Conservation (phyloP, 2,113 vertebrate genomes). For the Nanorana parkeri region DNA sequence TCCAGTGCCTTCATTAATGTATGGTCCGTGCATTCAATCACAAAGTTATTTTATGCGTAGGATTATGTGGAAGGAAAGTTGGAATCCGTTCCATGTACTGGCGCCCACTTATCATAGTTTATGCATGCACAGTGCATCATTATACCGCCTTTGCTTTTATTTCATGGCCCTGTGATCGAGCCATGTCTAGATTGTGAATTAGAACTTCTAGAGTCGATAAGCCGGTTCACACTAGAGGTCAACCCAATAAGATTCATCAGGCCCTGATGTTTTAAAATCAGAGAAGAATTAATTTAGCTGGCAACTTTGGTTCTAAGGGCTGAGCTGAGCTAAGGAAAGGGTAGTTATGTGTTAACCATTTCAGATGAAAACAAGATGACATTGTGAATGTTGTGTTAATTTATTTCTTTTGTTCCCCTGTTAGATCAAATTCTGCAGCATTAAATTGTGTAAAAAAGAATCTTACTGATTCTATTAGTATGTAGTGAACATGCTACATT, state of each 20-base stretch:
- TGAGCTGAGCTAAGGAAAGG: background rate
- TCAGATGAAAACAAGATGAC: too few species aligned
- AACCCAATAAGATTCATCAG: conserved; percentile 24
- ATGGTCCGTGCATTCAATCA: conserved; percentile 30
- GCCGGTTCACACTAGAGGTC: conserved; percentile 22
- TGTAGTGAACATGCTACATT: too few species aligned
- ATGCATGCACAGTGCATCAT: conserved; percentile 40
- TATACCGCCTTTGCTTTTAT: conserved; percentile 38
- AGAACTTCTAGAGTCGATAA: conserved; percentile 17
- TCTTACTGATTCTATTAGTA: too few species aligned
- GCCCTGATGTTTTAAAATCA: conserved; percentile 23
- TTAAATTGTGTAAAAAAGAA: too few species aligned
- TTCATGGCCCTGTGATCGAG: conserved; percentile 41
- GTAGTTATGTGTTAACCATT: background rate
- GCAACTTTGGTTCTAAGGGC: conserved; percentile 14
- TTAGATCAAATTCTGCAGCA: too few species aligned
- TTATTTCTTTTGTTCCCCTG: too few species aligned
- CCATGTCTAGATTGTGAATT: conserved; percentile 34
- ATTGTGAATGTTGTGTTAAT: too few species aligned
- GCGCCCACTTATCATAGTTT: conserved; percentile 29
- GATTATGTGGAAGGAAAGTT: conserved; percentile 9
- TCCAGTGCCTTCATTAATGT: conserved; percentile 45
- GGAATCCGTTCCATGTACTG: conserved; percentile 25
- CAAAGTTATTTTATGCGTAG: conserved; percentile 35
- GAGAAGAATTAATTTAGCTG: conserved; percentile 10